A percentile compares a stretch with the other conserved stretches of the same genome.
phyloP scores from a whole-genome alignment of 2,888 invertebrate genomes.

The Eulithis testata region DNA sequence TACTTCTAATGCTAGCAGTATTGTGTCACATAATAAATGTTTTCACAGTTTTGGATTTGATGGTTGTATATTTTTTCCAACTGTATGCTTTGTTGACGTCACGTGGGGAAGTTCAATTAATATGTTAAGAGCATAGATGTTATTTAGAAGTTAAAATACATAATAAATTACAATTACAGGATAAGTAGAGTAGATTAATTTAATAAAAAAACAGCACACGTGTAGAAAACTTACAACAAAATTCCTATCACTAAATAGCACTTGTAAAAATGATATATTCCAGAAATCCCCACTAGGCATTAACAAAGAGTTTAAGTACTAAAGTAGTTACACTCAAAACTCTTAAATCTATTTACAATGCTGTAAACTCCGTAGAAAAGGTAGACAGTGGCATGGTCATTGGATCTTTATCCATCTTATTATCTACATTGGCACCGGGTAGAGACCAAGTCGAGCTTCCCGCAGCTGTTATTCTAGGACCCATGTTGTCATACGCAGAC shows the following conservation, averaged over 20 bases:
- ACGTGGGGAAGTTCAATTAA: too few relatives aligned
- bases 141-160: too few relatives aligned
- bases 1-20: too few relatives aligned
- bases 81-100: too few relatives aligned
- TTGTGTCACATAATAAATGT: too few relatives aligned
- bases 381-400: slow-evolving; percentile 66
- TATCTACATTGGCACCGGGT: slow-evolving; percentile 82
- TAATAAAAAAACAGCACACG: not conserved
- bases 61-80: too few relatives aligned
- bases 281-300: not conserved
- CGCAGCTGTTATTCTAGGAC: slow-evolving; percentile 93
- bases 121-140: too few relatives aligned
- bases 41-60: too few relatives aligned
- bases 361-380: slow-evolving; percentile 80
- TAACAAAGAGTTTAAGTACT: slow-evolving; percentile 6
- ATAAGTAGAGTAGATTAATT: slow-evolving; percentile 6
- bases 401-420: slow-evolving; percentile 54
- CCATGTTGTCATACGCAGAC: slow-evolving; percentile 95
- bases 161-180: not conserved
- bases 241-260: slow-evolving; percentile 3
- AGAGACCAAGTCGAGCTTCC: slow-evolving; percentile 94
- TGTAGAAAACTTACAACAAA: slow-evolving; percentile 5
- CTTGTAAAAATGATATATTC: slow-evolving; percentile 4
- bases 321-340: slow-evolving; percentile 8
- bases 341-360: slow-evolving; percentile 55